Percentiles rank a stretch among this genome's conserved stretches.
Evolutionary conservation across 1,140 invertebrate genomes (phyloP).

Genomic region (Brachionus koreanus): DNA sequence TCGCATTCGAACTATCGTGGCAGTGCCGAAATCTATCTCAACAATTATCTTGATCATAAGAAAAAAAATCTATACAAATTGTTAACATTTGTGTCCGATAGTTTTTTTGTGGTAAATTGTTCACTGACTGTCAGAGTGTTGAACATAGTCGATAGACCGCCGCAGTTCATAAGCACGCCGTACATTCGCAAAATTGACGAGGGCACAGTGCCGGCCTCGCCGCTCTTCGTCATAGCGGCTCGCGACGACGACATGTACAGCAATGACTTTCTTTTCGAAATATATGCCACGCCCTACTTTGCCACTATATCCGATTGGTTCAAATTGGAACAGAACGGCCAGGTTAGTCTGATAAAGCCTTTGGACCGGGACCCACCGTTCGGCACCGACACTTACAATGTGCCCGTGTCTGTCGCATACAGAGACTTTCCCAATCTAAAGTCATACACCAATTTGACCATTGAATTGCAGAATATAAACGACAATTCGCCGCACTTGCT

Average conservation of each 20-base stretch:
- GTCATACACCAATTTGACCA: not conserved
- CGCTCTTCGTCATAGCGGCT: not conserved
- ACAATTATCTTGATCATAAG: constrained; percentile 22
- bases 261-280: not conserved
- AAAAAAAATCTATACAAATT: not conserved
- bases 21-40: constrained; percentile 11
- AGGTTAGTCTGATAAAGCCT: not conserved
- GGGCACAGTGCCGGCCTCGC: not conserved
- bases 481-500: constrained; percentile 15
- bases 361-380: not conserved
- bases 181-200: not conserved
- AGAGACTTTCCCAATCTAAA: not conserved
- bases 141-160: not conserved
- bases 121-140: not conserved
- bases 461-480: not conserved
- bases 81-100: constrained; percentile 12
- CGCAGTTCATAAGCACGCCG: constrained; percentile 11
- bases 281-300: constrained; percentile 11
- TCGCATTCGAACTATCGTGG: not conserved
- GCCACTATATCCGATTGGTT: constrained; percentile 10
- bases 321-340: constrained; percentile 13
- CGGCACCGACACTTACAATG: not conserved
- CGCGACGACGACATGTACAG: not conserved
- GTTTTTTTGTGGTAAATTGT: constrained; percentile 1
- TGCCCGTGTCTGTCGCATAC: constrained; percentile 10